Percentiles rank a stretch among this genome's conserved stretches.
Conservation (phyloP, 2,797 vertebrate genomes). For the Esox lucius region DNA sequence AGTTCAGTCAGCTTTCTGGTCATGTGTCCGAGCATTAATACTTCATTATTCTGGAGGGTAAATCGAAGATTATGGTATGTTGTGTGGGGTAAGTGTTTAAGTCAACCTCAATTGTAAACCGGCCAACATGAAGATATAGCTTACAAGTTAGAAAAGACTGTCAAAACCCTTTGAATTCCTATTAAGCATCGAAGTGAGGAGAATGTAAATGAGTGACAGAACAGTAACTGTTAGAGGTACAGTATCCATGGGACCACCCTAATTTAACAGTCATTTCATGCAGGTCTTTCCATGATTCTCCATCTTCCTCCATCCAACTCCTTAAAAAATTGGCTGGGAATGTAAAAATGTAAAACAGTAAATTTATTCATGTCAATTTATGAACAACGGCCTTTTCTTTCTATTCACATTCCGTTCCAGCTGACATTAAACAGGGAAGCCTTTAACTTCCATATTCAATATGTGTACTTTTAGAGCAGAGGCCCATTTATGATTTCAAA, state of each 20-base stretch:
- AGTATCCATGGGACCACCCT: not conserved
- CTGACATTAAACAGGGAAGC: slow-evolving; percentile 38
- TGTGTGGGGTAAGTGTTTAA: slow-evolving; percentile 12
- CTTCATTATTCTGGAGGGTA: not conserved
- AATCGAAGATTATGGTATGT: not conserved
- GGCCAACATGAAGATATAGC: too few species aligned
- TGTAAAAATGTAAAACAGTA: not conserved
- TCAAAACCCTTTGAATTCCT: too few species aligned
- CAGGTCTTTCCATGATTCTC: not conserved
- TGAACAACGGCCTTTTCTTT: slow-evolving; percentile 14
- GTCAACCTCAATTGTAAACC: too few species aligned
- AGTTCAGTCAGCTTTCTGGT: not conserved
- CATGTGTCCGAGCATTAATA: slow-evolving; percentile 12
- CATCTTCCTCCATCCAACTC: not conserved
- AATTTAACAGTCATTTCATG: slow-evolving; percentile 16
- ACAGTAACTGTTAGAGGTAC: not conserved
- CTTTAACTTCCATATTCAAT: slow-evolving; percentile 26
- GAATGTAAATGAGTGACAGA: slow-evolving; percentile 31
- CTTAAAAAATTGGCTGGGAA: slow-evolving; percentile 2
- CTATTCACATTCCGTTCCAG: slow-evolving; percentile 10
- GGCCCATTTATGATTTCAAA: slow-evolving; percentile 20
- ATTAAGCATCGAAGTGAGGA: not conserved
- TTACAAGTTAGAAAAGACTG: too few species aligned
- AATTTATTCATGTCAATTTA: slow-evolving; percentile 11
- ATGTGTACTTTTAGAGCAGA: slow-evolving; percentile 25